Conservation (phyloP, 30 jellyfish, hydroid and myxozoan genomes). For the Turritopsis rubra region DNA sequence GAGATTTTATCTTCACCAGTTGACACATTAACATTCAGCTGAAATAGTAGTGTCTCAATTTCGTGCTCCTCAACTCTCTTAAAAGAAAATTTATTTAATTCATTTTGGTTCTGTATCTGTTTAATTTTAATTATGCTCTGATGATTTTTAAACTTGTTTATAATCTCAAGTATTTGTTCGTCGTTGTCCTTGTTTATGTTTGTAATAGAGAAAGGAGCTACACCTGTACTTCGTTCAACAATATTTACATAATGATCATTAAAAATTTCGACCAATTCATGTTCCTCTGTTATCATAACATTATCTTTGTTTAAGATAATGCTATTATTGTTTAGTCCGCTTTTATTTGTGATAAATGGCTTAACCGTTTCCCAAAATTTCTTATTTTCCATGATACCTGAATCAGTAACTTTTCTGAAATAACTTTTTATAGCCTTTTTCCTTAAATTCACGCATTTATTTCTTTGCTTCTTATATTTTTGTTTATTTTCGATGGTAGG, state of each 20-base stretch:
- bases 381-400: slow-evolving; percentile 18
- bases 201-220: not conserved
- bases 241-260: slow-evolving; percentile 3
- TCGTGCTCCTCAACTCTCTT: not conserved
- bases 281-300: not conserved
- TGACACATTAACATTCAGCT: slow-evolving; percentile 9
- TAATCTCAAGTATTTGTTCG: not conserved
- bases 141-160: slow-evolving; percentile 1
- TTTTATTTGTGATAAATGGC: slow-evolving; percentile 3
- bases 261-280: slow-evolving; percentile 3
- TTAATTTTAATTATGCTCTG: not conserved
- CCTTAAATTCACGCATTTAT: slow-evolving; percentile 7
- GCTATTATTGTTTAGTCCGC: not conserved
- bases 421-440: not conserved
- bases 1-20: slow-evolving; percentile 14
- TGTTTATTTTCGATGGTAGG: too few species aligned
- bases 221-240: slow-evolving; percentile 5
- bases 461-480: too few species aligned
- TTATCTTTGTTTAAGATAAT: slow-evolving; percentile 7
- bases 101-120: not conserved
- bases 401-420: slow-evolving; percentile 7
- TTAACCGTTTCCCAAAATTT: not conserved
- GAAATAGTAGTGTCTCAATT: not conserved
- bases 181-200: not conserved
- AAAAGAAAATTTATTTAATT: too few species aligned